Evolutionary conservation across 2,113 vertebrate species (phyloP).

Genomic region (Oenanthe melanoleuca): DNA sequence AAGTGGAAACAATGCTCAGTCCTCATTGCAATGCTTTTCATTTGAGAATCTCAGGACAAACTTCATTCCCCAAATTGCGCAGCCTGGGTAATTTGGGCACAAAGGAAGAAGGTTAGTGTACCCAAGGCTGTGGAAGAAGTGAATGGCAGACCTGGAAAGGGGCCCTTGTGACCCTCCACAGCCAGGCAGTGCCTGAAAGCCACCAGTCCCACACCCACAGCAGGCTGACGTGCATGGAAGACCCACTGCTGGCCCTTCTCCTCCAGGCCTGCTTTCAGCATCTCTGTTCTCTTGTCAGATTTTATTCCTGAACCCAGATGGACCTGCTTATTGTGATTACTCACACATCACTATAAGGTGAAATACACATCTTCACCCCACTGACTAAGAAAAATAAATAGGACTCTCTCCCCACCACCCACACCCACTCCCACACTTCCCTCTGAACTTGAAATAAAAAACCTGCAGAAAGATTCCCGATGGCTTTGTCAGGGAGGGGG

Average conservation of each 20-base stretch:
- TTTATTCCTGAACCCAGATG: constrained; percentile 46
- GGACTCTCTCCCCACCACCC: constrained; percentile 57
- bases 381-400: constrained; percentile 61
- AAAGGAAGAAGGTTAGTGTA: neutral
- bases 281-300: constrained; percentile 40
- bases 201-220: neutral
- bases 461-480: constrained; percentile 45
- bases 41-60: neutral
- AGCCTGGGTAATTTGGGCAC: neutral
- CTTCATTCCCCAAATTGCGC: neutral
- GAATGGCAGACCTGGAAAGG: neutral
- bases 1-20: neutral
- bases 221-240: neutral
- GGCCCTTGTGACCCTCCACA: neutral
- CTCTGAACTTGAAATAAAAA: constrained; percentile 53
- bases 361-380: constrained; percentile 50
- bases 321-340: constrained; percentile 49
- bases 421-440: constrained; percentile 64
- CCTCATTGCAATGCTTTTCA: neutral
- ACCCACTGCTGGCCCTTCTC: neutral
- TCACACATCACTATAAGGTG: constrained; percentile 46
- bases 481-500: constrained; percentile 41
- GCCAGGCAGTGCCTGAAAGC: neutral
- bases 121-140: neutral
- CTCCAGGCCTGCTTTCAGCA: constrained; percentile 18